phyloP scores from a whole-genome alignment of 2,113 vertebrate genomes.

The pig (Sus scrofa) region T2T-Sscrofa CM000825.6:39220501-39221000 shows the following conservation, averaged over 20 bases:
- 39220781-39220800: neutral
- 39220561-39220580: neutral
- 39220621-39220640: neutral
- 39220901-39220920: neutral
- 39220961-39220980: neutral
- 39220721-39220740: neutral
- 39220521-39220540: neutral
- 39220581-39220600: neutral
- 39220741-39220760: neutral
- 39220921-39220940: neutral
- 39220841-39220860: neutral
- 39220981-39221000: neutral
- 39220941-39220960: neutral
- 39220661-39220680: neutral
- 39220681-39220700: neutral
- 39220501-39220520: neutral
- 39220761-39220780: neutral
- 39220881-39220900: neutral
- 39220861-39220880: neutral
- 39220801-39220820: neutral
- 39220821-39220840: neutral
- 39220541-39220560: neutral
- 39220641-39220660: conserved; percentile 5
- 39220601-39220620: neutral
- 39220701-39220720: neutral